Evolutionary conservation across 2,113 vertebrate species (phyloP).

Genomic region (Diphyllodes magnificus): DNA sequence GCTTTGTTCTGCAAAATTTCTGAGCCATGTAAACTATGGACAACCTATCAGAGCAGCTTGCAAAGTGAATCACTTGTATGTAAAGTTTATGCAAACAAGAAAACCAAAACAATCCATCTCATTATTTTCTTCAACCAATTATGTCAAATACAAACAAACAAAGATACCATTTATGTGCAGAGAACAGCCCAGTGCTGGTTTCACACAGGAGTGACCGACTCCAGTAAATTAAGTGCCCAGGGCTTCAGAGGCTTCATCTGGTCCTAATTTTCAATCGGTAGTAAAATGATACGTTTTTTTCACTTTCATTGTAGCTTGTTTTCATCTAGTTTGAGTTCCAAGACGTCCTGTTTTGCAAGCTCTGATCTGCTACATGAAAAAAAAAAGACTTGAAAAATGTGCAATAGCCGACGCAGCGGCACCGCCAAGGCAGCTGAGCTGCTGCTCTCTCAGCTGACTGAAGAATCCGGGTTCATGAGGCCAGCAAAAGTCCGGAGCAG

Average conservation of each 20-base stretch:
- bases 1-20: not conserved
- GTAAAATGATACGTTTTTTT: constrained; percentile 59
- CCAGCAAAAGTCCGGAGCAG: not conserved
- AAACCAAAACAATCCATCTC: constrained; percentile 50
- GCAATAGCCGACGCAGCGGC: not conserved
- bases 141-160: constrained; percentile 52
- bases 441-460: not conserved
- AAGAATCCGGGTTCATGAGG: not conserved
- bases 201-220: constrained; percentile 58
- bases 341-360: constrained; percentile 56
- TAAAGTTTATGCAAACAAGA: constrained; percentile 48
- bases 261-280: constrained; percentile 67
- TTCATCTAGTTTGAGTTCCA: constrained; percentile 63
- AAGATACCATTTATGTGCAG: constrained; percentile 2
- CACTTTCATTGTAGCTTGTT: constrained; percentile 67
- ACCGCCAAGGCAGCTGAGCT: not conserved
- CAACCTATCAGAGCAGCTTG: not conserved
- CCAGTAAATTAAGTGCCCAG: constrained; percentile 61
- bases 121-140: constrained; percentile 57
- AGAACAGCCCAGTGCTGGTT: constrained; percentile 23
- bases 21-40: not conserved
- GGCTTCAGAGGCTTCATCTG: constrained; percentile 67
- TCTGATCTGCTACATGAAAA: constrained; percentile 42
- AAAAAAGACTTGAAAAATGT: not conserved
- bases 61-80: not conserved